Percentiles rank a stretch among this genome's conserved stretches.
Evolutionary conservation across 1,140 invertebrate genomes (phyloP).

Genomic region (Scaptomyza graminum): DNA sequence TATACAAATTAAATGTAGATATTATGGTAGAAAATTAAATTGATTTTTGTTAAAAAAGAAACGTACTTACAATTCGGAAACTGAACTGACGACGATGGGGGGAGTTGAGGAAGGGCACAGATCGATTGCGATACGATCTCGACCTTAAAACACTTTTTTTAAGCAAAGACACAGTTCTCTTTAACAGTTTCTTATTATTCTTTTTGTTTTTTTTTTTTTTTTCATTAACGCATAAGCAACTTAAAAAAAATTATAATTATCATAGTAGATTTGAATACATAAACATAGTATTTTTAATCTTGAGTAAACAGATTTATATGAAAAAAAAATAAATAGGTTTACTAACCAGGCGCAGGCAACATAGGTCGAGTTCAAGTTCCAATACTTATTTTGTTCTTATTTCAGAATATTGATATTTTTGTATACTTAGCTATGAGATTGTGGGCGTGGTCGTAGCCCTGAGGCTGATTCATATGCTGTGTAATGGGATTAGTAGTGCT

Average conservation of each 20-base stretch:
- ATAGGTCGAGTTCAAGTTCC: slow-evolving; percentile 45
- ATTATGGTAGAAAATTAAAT: slow-evolving; percentile 42
- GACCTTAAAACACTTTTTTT: slow-evolving; percentile 39
- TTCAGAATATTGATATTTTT: slow-evolving; percentile 3
- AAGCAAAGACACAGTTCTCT: slow-evolving; percentile 32
- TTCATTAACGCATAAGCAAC: slow-evolving; percentile 20
- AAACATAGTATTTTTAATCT: slow-evolving; percentile 16
- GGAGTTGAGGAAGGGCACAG: slow-evolving; percentile 33
- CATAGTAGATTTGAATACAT: slow-evolving; percentile 40
- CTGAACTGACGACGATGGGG: slow-evolving; percentile 74
- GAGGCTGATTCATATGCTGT: slow-evolving; percentile 22
- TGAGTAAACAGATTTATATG: slow-evolving; percentile 34
- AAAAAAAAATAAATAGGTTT: slow-evolving; percentile 28
- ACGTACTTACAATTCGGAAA: slow-evolving; percentile 83
- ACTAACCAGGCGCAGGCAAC: slow-evolving; percentile 50
- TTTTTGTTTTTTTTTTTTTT: slow-evolving; percentile 7
- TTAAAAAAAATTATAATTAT: slow-evolving; percentile 50
- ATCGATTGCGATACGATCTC: slow-evolving; percentile 32
- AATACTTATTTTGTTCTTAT: slow-evolving; percentile 31
- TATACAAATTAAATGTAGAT: slow-evolving; percentile 32
- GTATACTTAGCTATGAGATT: slow-evolving; percentile 45
- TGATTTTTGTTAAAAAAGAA: slow-evolving; percentile 70
- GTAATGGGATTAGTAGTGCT: slow-evolving; percentile 27
- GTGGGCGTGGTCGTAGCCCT: slow-evolving; percentile 13
- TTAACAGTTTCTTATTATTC: slow-evolving; percentile 3